phyloP scores from a whole-genome alignment of 2,113 vertebrate genomes.

The Bolborhynchus lineola region DNA sequence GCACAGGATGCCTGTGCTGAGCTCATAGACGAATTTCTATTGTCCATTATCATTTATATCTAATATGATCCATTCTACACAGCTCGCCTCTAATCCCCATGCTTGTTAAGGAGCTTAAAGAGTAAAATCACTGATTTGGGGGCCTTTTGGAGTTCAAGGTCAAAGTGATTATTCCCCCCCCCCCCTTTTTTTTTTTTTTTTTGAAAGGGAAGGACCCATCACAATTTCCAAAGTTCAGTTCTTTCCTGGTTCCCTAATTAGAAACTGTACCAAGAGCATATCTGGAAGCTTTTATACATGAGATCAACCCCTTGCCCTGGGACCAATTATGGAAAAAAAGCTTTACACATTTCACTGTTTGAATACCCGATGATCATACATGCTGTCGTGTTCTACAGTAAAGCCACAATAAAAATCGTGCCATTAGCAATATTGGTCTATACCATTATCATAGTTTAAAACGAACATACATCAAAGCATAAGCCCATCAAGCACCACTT shows the following conservation, averaged over 20 bases:
- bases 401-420: constrained; percentile 60
- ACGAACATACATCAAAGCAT: neutral
- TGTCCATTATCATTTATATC: constrained; percentile 74
- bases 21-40: constrained; percentile 68
- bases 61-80: constrained; percentile 66
- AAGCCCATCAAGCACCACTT: neutral
- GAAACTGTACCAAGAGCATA: constrained; percentile 68
- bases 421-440: constrained; percentile 39
- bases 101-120: constrained; percentile 79
- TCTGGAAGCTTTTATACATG: constrained; percentile 68
- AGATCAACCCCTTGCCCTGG: constrained; percentile 73
- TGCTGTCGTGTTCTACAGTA: constrained; percentile 53
- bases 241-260: constrained; percentile 75
- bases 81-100: constrained; percentile 65
- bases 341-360: constrained; percentile 66
- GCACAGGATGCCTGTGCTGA: constrained; percentile 41
- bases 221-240: constrained; percentile 73
- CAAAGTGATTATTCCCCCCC: constrained; percentile 78
- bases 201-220: constrained; percentile 62
- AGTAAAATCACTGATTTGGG: constrained; percentile 78
- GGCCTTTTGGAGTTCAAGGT: constrained; percentile 81
- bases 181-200: constrained; percentile 23
- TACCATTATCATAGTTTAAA: neutral
- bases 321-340: constrained; percentile 76
- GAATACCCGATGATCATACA: constrained; percentile 69